A percentile compares a stretch with the other conserved stretches of the same genome.
Conservation (phyloP, 2,888 invertebrate genomes). For the Standfussiana lucernea region DNA sequence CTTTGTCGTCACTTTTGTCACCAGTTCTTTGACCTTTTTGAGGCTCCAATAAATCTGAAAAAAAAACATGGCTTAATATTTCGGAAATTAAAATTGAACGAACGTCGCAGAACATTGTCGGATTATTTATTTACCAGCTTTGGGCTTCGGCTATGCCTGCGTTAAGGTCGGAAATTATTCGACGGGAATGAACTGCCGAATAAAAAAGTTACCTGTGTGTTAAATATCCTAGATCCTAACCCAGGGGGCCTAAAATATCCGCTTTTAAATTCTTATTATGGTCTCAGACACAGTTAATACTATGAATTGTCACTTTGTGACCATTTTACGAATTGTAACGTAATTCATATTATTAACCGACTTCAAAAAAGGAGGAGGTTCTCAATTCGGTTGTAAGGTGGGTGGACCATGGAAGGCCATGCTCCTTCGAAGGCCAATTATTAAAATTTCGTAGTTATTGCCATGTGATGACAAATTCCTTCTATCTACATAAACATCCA, state of each 20-base stretch:
- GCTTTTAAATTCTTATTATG: background rate
- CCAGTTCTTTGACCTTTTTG: conserved; percentile 14
- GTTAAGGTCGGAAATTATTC: background rate
- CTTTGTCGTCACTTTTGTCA: background rate
- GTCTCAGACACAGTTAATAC: too few species aligned
- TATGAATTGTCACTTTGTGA: background rate
- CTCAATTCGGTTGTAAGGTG: too few species aligned
- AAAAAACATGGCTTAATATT: background rate
- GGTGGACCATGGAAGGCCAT: too few species aligned
- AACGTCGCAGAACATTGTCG: background rate
- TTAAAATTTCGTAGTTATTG: too few species aligned
- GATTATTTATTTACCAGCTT: background rate
- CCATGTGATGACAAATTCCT: too few species aligned
- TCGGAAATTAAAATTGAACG: background rate
- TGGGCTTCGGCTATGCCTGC: background rate
- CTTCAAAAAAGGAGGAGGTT: too few species aligned
- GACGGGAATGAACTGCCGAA: background rate
- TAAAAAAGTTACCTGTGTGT: background rate
- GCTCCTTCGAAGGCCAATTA: too few species aligned
- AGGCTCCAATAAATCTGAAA: background rate
- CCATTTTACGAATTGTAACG: background rate
- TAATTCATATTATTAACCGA: background rate
- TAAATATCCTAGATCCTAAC: background rate
- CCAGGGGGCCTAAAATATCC: background rate
- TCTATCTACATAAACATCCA: too few species aligned